Conservation (phyloP, 2,888 invertebrate genomes). For the Xanthia togata region DNA sequence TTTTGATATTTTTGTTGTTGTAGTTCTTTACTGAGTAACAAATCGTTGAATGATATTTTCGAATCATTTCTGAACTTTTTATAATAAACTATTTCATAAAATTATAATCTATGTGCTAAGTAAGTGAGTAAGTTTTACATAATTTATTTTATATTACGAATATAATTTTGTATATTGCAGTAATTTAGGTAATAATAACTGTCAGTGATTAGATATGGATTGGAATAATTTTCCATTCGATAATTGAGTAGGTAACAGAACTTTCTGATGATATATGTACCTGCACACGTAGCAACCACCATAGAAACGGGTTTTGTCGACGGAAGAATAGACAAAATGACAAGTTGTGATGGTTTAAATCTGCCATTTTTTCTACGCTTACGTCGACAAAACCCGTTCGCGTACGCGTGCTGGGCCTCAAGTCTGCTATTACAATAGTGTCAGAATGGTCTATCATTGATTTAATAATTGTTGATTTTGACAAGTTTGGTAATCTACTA, state of each 20-base stretch:
- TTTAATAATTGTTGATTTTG: no score
- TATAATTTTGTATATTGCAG: background rate
- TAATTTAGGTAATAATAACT: background rate
- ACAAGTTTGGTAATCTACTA: no score
- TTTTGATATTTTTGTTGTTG: constrained; percentile 34
- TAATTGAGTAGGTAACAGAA: background rate
- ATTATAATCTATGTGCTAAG: constrained; percentile 15
- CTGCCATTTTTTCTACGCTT: no score
- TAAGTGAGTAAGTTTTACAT: background rate
- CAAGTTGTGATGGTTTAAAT: no score
- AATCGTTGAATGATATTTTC: constrained; percentile 42
- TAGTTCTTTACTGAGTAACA: background rate
- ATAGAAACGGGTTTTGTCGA: no score
- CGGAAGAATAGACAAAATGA: no score
- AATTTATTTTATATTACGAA: background rate
- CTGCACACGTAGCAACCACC: no score
- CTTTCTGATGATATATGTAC: background rate
- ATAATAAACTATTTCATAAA: constrained; percentile 36
- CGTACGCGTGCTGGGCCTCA: no score
- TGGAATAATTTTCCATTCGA: background rate
- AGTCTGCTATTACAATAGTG: no score
- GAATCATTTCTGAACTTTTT: constrained; percentile 14
- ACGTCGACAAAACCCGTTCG: no score
- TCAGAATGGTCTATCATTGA: no score
- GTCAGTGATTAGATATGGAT: background rate